These are phyloP conservation scores for Bombus confusus DNA, from an alignment of 1,140 invertebrate species.

Conservation along the genomic window DNA sequence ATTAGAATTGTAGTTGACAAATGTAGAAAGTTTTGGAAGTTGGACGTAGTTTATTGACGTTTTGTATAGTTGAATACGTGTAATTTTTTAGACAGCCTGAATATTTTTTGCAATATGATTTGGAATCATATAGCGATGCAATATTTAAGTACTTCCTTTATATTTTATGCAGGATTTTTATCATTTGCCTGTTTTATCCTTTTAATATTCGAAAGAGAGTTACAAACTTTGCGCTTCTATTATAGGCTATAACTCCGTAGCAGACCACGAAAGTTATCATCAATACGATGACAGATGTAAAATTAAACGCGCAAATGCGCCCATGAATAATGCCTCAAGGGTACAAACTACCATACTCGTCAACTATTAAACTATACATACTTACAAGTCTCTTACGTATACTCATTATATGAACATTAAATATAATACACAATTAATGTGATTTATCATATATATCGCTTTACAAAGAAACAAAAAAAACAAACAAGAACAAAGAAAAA, in stretches of 20 bases:
- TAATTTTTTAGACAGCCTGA: too few relatives aligned
- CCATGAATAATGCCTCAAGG: slow-evolving; percentile 9
- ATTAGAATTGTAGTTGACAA: too few relatives aligned
- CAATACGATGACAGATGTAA: neutral
- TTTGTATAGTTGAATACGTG: too few relatives aligned
- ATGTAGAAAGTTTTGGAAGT: too few relatives aligned
- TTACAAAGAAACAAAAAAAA: too few relatives aligned
- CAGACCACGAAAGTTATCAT: neutral
- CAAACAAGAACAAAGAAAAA: too few relatives aligned
- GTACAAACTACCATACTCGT: neutral
- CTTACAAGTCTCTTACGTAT: too few relatives aligned
- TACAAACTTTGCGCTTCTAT: neutral
- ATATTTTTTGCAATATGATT: too few relatives aligned
- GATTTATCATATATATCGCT: neutral
- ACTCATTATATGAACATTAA: neutral
- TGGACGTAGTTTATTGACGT: too few relatives aligned
- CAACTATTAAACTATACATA: neutral
- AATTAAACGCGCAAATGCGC: neutral
- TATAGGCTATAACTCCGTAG: neutral
- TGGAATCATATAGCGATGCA: too few relatives aligned
- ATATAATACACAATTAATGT: neutral
- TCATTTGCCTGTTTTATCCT: neutral
- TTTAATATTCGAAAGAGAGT: neutral
- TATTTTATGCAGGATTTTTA: neutral
- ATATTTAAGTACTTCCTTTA: neutral